Base-by-base conservation (phyloP, 1,140 invertebrate genomes). In the Cataglyphis hispanica region DNA sequence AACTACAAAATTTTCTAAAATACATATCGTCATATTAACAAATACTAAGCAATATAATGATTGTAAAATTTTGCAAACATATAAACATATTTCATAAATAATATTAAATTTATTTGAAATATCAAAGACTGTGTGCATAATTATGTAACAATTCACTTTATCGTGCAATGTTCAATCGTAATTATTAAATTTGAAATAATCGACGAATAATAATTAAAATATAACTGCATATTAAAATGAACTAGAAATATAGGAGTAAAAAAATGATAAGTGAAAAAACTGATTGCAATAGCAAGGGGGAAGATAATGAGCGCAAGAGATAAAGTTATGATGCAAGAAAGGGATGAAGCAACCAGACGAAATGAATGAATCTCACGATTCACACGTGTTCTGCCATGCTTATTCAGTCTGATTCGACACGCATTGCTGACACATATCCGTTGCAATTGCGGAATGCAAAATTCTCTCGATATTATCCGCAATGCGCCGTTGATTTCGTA, bases 341-440 rank as follows among this genome's bases (percentile, higher is more conserved):
- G 31, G 34, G 34, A 70, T 25, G 25, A 64, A 37, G 43, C 63
- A 40, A 61, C 70, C 76, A 86, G 83, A 87, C 85, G 90, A 87
- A 87, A 86, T 90, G 88, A 91, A 91, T 91, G 91, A 91, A 91
- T 90, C 84, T 88, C 88, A 91, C 86, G 75, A 75, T 80, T 87
- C 86, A 87, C 83, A 87, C 72, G 86, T 90, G 89, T 91, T 91
- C 61, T 63, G 86, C 63, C 83, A 89, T 84, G 83, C 78, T 86
- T 89, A 86, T 89, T 90, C 88, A 69, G 77, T 74, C 81, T 74
- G 86, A 90, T 89, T 87, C 72, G 72, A 87, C 83, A 78, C 77
- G 78, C 89, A 72, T 89, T 72, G 85, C 85, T 69, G 76, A 83
- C 87, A 86, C 66, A 86, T 86, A 80, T 78, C n/a, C 34, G 56